These are phyloP conservation scores for Harpagus bidentatus DNA, from an alignment of 2,113 vertebrate species.

Conservation along the genomic window DNA sequence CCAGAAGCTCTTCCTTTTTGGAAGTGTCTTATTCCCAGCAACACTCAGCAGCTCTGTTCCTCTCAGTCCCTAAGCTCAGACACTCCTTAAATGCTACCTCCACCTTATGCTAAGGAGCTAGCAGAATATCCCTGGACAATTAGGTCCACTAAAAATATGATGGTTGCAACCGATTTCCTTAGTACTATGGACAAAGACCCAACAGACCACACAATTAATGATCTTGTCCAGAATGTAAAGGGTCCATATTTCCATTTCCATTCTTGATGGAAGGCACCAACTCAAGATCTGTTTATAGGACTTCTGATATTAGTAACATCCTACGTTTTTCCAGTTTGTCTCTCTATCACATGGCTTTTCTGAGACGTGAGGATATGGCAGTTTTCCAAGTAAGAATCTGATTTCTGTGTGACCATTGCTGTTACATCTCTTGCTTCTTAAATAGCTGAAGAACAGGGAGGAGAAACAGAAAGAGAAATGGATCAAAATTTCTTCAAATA, in stretches of 20 bases:
- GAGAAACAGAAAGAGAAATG: neutral
- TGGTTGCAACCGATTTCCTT: neutral
- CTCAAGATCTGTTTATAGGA: neutral
- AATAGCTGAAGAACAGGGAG: neutral
- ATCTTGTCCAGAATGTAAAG: neutral
- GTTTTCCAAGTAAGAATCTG: neutral
- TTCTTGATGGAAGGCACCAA: neutral
- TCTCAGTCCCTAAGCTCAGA: neutral
- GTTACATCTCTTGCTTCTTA: neutral
- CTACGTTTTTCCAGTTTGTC: neutral
- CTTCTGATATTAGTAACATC: neutral
- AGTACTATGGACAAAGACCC: neutral
- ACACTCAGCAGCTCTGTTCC: neutral
- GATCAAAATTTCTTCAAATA: neutral
- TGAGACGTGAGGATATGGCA: neutral
- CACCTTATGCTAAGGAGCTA: neutral
- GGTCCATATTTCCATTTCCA: neutral
- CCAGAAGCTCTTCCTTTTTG: neutral
- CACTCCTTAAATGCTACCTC: neutral
- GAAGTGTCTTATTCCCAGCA: neutral
- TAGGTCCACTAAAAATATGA: neutral
- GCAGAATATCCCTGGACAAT: neutral
- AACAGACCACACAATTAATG: neutral
- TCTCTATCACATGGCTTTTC: neutral
- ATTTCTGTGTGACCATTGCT: neutral